phyloP scores from a whole-genome alignment of 2,797 vertebrate species.

The Diplodus puntazzo region DNA sequence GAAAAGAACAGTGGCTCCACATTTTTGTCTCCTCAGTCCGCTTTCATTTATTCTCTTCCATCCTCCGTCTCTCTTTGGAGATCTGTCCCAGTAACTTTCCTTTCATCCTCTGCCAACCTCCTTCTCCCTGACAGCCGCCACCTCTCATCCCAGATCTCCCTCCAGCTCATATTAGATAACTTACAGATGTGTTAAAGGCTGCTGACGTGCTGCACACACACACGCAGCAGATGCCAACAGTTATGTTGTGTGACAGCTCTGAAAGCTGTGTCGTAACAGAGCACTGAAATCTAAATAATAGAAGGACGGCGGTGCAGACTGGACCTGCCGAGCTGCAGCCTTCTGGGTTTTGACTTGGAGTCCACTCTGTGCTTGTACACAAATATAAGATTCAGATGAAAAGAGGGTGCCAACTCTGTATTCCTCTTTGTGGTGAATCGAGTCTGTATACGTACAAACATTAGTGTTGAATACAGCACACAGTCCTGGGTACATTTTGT shows the following conservation, averaged over 20 bases:
- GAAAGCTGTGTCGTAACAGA: slow-evolving; percentile 4
- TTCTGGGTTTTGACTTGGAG: background rate
- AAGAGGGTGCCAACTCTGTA: background rate
- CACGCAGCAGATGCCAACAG: slow-evolving; percentile 41
- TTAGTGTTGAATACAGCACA: no score
- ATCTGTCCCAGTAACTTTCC: slow-evolving; percentile 49
- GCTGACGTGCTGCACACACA: slow-evolving; percentile 22
- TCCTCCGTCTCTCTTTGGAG: slow-evolving; percentile 21
- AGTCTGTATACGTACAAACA: no score
- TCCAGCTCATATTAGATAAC: slow-evolving; percentile 41
- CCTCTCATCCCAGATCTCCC: slow-evolving; percentile 23
- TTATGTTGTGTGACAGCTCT: slow-evolving; percentile 30
- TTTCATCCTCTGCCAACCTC: slow-evolving; percentile 62
- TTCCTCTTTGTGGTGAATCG: background rate
- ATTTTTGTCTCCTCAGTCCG: slow-evolving; percentile 10
- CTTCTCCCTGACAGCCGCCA: slow-evolving; percentile 27
- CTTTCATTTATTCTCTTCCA: slow-evolving; percentile 5
- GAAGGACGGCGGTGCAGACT: background rate
- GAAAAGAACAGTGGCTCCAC: slow-evolving; percentile 5
- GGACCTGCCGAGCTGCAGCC: background rate
- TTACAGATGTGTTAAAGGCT: slow-evolving; percentile 42
- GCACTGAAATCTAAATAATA: slow-evolving; percentile 1
- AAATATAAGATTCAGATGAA: background rate
- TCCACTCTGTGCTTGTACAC: background rate
- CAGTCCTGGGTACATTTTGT: background rate